These are phyloP conservation scores for Epinephelus lanceolatus DNA, from an alignment of 2,113 vertebrate genomes.

Conservation along the genomic window DNA sequence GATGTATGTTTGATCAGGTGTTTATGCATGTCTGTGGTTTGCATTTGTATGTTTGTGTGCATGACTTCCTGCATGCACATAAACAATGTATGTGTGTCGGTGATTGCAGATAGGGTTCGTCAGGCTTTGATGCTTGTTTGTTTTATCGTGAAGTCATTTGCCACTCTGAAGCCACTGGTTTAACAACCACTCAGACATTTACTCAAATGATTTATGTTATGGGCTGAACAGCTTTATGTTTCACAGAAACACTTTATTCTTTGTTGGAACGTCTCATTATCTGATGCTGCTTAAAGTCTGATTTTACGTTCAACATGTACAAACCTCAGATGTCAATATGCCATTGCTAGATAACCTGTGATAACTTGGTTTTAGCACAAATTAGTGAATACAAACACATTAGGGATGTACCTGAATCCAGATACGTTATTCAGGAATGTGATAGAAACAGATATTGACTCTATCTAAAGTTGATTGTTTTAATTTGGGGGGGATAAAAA, in stretches of 20 bases:
- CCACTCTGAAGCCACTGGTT: conserved; percentile 15
- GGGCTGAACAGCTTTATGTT: conserved; percentile 10
- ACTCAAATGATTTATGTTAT: conserved; percentile 49
- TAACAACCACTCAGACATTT: conserved; percentile 45
- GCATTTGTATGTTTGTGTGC: neutral
- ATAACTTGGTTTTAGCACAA: neutral
- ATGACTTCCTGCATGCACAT: neutral
- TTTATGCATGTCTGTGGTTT: neutral
- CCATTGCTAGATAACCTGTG: conserved; percentile 26
- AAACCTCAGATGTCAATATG: conserved; percentile 26
- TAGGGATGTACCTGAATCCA: too few relatives aligned
- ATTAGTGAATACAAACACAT: neutral
- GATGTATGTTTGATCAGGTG: neutral
- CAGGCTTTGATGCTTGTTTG: conserved; percentile 50
- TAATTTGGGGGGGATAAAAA: too few relatives aligned
- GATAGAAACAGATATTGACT: too few relatives aligned
- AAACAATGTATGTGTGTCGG: conserved; percentile 9
- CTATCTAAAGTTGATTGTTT: too few relatives aligned
- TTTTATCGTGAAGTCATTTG: conserved; percentile 55
- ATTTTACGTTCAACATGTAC: conserved; percentile 8
- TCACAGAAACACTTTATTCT: conserved; percentile 33
- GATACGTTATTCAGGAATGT: too few relatives aligned
- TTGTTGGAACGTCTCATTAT: conserved; percentile 30
- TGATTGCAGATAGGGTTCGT: neutral
- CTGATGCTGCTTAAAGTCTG: conserved; percentile 18